These are phyloP conservation scores for Styela clava DNA, from an alignment of 23 tunicate species.

Conservation along the genomic window DNA sequence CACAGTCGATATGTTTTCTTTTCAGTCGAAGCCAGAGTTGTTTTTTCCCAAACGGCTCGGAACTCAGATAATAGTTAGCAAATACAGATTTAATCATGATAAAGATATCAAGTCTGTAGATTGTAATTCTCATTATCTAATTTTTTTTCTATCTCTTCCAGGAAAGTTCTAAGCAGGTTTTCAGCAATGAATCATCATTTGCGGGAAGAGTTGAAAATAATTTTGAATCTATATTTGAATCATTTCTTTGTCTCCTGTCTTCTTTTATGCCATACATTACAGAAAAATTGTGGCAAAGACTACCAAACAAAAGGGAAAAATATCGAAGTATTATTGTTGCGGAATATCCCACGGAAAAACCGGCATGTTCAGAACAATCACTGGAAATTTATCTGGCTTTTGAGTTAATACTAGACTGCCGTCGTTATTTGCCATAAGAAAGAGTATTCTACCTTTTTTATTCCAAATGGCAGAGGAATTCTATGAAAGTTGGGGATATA, in stretches of 20 bases:
- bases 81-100: no score
- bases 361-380: constrained; percentile 2
- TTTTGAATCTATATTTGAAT: constrained; percentile 25
- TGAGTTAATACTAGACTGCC: not conserved
- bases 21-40: no score
- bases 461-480: not conserved
- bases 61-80: no score
- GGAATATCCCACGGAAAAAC: not conserved
- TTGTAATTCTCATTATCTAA: not conserved
- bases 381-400: not conserved
- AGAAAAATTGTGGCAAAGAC: constrained; percentile 79
- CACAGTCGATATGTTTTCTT: no score
- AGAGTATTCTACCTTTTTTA: no score
- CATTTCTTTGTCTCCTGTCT: constrained; percentile 32
- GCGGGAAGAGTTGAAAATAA: not conserved
- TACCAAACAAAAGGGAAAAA: constrained; percentile 14
- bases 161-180: constrained; percentile 22
- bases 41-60: no score
- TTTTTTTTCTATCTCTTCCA: not conserved
- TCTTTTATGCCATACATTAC: constrained; percentile 67
- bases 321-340: constrained; percentile 3
- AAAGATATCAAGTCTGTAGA: not conserved
- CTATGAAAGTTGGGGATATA: not conserved
- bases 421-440: no score
- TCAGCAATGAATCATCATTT: not conserved